Conservation (phyloP, 2,797 vertebrate genomes). For the Coracias cyanogaster region DNA sequence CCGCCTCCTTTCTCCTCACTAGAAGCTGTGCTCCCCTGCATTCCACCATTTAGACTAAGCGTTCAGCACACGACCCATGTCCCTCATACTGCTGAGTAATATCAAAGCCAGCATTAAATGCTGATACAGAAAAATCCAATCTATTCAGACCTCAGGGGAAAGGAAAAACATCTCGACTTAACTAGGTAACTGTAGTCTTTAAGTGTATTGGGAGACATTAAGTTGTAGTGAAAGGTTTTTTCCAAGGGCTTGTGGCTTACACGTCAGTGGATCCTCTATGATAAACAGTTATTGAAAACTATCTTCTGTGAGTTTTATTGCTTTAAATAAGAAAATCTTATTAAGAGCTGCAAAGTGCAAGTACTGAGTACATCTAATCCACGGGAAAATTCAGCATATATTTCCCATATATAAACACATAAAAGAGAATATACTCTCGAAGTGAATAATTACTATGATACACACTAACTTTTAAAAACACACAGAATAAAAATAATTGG, state of each 20-base stretch:
- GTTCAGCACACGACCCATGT: rapidly evolving
- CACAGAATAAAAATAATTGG: slow-evolving; percentile 31
- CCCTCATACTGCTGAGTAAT: not conserved
- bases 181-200: not conserved
- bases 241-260: not conserved
- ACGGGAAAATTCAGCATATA: not conserved
- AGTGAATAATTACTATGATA: slow-evolving; percentile 62
- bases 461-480: not conserved
- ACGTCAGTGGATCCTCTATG: not conserved
- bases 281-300: not conserved
- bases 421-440: slow-evolving; percentile 78
- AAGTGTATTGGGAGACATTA: not conserved
- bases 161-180: not conserved
- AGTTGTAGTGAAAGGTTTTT: not conserved
- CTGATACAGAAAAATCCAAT: not conserved
- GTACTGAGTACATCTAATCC: not conserved
- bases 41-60: not conserved
- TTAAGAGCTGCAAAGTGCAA: not conserved
- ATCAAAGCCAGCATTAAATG: not conserved
- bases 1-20: not conserved
- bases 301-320: not conserved
- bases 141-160: not conserved
- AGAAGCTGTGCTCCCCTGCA: not conserved
- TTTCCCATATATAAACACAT: slow-evolving; percentile 16
- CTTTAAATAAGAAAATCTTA: not conserved